Evolutionary conservation across 1,140 invertebrate species (phyloP).

Genomic region (Drosophila simulans): DNA sequence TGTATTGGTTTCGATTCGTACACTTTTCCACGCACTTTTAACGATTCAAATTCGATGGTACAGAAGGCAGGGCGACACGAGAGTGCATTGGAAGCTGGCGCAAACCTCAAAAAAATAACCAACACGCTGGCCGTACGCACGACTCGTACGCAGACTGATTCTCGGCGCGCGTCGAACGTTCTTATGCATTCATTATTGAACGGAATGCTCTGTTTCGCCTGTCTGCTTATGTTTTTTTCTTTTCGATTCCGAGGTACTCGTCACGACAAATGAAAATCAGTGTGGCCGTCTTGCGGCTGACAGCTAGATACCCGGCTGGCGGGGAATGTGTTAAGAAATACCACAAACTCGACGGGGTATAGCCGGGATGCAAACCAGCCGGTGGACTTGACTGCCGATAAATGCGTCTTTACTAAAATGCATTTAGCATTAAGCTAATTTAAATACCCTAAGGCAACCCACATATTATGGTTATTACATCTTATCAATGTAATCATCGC

Average conservation of each 20-base stretch:
- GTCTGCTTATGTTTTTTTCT: conserved; percentile 72
- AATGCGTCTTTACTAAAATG: too few species aligned
- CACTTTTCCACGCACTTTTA: conserved; percentile 82
- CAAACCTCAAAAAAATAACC: conserved; percentile 53
- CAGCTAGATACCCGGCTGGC: not conserved
- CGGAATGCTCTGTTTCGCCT: conserved; percentile 66
- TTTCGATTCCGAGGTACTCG: conserved; percentile 54
- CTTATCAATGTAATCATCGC: too few species aligned
- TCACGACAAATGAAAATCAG: conserved; percentile 62
- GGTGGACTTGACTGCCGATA: too few species aligned
- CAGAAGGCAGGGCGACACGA: conserved; percentile 35
- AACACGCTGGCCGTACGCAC: conserved; percentile 30
- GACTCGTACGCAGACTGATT: conserved; percentile 55
- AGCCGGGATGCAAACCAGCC: too few species aligned
- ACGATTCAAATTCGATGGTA: conserved; percentile 51
- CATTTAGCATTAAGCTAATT: too few species aligned
- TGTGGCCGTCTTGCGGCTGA: conserved; percentile 2
- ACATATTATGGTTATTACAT: too few species aligned
- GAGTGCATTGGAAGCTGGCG: conserved; percentile 54
- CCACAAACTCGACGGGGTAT: not conserved
- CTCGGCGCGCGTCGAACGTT: conserved; percentile 72
- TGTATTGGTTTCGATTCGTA: conserved; percentile 83
- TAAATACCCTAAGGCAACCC: too few species aligned
- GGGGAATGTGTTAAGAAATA: not conserved
- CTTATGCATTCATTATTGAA: conserved; percentile 79